Conservation (phyloP, 2,797 vertebrate species). For the Amazonetta brasiliensis region DNA sequence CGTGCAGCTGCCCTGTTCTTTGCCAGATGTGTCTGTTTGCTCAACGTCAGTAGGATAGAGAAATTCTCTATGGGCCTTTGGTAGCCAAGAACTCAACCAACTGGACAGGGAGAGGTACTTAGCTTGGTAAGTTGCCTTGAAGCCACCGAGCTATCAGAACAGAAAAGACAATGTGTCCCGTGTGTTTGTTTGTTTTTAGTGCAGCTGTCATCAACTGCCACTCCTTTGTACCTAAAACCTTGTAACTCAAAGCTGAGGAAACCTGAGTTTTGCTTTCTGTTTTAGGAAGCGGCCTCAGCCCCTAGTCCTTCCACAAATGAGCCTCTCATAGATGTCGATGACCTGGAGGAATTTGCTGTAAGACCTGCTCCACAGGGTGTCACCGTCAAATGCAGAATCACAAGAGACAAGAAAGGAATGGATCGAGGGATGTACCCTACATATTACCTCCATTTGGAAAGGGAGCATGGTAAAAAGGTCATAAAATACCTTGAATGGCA, state of each 20-base stretch:
- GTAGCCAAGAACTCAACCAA: not conserved
- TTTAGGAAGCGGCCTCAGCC: slow-evolving; percentile 92
- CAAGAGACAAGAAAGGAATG: slow-evolving; percentile 99
- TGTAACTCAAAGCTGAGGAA: not conserved
- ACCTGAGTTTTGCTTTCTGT: slow-evolving; percentile 25
- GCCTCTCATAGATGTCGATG: slow-evolving; percentile 88
- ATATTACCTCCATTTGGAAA: slow-evolving; percentile 98
- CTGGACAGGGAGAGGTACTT: not conserved
- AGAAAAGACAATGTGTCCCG: not conserved
- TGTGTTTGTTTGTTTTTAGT: not conserved
- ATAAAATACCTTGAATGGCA: slow-evolving; percentile 71
- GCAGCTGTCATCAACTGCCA: not conserved
- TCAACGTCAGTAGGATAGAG: not conserved
- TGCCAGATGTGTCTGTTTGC: not conserved
- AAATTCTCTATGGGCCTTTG: not conserved
- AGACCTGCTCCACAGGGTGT: slow-evolving; percentile 93
- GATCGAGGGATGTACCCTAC: slow-evolving; percentile 99
- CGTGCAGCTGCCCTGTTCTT: not conserved
- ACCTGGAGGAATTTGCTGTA: slow-evolving; percentile 94
- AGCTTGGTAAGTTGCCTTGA: not conserved
- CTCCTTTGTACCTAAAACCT: not conserved
- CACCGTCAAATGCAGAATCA: slow-evolving; percentile 96
- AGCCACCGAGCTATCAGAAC: not conserved
- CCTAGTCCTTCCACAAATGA: slow-evolving; percentile 88
- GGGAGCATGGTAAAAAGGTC: slow-evolving; percentile 98